Base-by-base conservation (phyloP, 2,113 vertebrate genomes). In the Hepsetus odoe region DNA sequence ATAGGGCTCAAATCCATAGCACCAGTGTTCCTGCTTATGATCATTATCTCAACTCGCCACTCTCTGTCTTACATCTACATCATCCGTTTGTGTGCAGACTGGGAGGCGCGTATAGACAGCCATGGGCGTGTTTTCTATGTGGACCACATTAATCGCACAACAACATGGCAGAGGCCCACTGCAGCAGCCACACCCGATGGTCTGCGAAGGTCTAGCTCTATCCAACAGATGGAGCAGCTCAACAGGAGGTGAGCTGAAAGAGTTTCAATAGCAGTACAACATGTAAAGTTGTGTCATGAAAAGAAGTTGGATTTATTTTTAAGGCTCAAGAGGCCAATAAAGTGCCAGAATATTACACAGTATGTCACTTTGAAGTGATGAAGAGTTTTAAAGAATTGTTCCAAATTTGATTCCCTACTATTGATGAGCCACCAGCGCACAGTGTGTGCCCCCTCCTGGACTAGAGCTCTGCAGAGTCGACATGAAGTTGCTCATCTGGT, bases 171-270 rank as follows among this genome's bases (percentile, higher is more conserved):
- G 87, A 90, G 94, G 13, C 95, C 95, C 20, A 96, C 95, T 0
- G 42, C 94, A 0, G 93, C 95, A 0, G 94, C 95, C 16, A 95
- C 93, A 0, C 95, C 94, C 0, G 94, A 96, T 0, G 94, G 94
- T 22, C 92, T 96, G 81, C 90, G 89, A 76, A 90, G 95, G 30
- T 96, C 95, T 0, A 93, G 94, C 58, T 96, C 95, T 58, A 80
- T 95, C 86, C 95, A 96, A 87, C 95, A 96, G 90, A 96, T 96
- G 95, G 95, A 96, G 84, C 95, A 96, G 76, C 93, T 96, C 59
- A 96, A 96, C 89, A 90, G 95, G 58, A 91, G 95, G 95, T 96
- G 78, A 61, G 74, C 22, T 3, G 49, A 5, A 20, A 18, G 6
- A 11, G 40, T 11, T 1, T 8, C 8, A 5, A 5, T 38, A 4